These are phyloP conservation scores for Macrosiphum euphorbiae DNA, from an alignment of 2,888 invertebrate species.

Conservation along the genomic window DNA sequence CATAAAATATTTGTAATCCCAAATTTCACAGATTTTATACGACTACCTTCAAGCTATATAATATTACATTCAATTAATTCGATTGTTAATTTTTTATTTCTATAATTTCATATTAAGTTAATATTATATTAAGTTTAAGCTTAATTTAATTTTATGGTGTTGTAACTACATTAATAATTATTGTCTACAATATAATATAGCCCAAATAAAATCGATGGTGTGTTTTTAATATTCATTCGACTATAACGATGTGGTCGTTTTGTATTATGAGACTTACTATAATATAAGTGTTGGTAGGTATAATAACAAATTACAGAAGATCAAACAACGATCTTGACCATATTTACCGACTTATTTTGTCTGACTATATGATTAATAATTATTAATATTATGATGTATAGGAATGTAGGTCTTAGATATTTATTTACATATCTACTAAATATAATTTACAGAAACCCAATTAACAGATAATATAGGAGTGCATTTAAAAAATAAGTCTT, in stretches of 20 bases:
- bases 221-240: background rate
- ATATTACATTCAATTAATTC: background rate
- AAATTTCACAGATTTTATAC: background rate
- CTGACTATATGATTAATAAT: too few relatives aligned
- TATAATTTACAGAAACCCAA: background rate
- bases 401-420: background rate
- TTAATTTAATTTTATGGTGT: background rate
- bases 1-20: background rate
- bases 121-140: background rate
- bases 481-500: too few relatives aligned
- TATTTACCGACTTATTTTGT: background rate
- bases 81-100: background rate
- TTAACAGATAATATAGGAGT: conserved; percentile 13
- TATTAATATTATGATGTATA: too few relatives aligned
- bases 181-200: background rate
- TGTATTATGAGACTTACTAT: background rate
- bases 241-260: background rate
- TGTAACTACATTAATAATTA: background rate
- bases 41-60: too few relatives aligned
- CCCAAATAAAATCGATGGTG: background rate
- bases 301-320: background rate
- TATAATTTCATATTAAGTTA: background rate
- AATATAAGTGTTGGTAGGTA: background rate
- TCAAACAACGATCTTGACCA: background rate
- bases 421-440: background rate